Evolutionary conservation across 2,888 invertebrate species (phyloP), one percentile per base, ranked within the genome.

Genomic region (Gisinianus flammeolus): DNA sequence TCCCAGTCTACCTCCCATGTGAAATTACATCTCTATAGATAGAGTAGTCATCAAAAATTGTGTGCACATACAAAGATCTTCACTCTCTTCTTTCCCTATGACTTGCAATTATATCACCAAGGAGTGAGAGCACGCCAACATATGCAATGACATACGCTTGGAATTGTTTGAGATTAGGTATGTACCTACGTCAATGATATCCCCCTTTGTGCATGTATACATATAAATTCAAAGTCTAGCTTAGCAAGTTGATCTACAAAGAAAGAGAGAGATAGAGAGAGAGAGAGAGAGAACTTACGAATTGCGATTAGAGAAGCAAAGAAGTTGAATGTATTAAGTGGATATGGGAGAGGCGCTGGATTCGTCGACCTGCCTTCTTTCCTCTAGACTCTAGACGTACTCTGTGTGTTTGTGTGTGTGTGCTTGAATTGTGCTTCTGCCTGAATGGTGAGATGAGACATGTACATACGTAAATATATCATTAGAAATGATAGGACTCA

Each of bases 401-500:
- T 44, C 16, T 44, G 8, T 44, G 19, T 6, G 19, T 24, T 8
- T 62, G 58, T 44, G 16, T 54, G 26, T 62, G 28, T 28, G 62
- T 62, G 12, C 24, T 3, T 6, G 22, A 62, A 24, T 24, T 24
- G 22, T 3, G 5, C 2, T 2, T 24, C 22, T 58, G 58, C 22
- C 22, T 58, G 58, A 10, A 24, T 24, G 19, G 58, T 22, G 58
- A n/a, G 10, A 58, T 58, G 58, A 16, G 24, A 30, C 44, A 19
- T 52, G 64, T n/a, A 24, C 28, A 58, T 66, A 66, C 26, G 68
- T 31, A 73, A 67, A 58, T 77, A 77, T 77, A 77, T 77, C 74
- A 79, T 77, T 75, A 75, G 78, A 78, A 78, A 78, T 79, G 74
- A 79, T 77, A 72, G 79, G 75, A 71, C 58, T 67, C 44, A 31